Evolutionary conservation across 1,140 invertebrate genomes (phyloP).

Genomic region (Diplogasteroides magnus): DNA sequence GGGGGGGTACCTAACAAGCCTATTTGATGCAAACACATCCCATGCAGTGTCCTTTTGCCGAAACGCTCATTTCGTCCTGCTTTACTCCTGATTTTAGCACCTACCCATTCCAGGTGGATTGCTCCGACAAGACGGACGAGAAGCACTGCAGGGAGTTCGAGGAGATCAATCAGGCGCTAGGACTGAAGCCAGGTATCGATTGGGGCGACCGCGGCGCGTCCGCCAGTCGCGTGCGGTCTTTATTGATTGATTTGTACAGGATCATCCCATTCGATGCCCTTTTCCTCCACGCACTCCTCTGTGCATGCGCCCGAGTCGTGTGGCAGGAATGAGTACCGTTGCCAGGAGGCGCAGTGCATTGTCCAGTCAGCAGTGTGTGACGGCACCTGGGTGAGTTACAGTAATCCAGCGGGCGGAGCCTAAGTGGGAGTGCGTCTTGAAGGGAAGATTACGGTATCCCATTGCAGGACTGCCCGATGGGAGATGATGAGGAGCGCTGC

Average conservation of each 20-base stretch:
- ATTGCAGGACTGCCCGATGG: conserved; percentile 18
- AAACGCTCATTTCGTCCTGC: background rate
- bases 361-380: conserved; percentile 5
- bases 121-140: background rate
- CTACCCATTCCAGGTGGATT: background rate
- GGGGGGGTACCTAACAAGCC: conserved; percentile 8
- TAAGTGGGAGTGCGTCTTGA: background rate
- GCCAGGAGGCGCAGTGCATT: background rate
- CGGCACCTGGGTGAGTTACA: background rate
- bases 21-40: background rate
- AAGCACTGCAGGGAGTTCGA: background rate
- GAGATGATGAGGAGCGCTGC: conserved; percentile 23
- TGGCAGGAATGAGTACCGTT: background rate
- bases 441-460: background rate
- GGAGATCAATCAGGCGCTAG: too few relatives aligned
- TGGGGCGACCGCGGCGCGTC: background rate
- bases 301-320: background rate
- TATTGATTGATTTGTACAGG: background rate
- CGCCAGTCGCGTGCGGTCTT: background rate
- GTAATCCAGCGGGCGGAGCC: background rate
- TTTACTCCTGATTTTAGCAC: too few relatives aligned
- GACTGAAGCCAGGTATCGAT: too few relatives aligned
- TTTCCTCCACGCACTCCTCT: background rate
- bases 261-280: background rate
- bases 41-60: background rate